phyloP scores from a whole-genome alignment of 2,888 invertebrate species.

The Syrphus vitripennis region DNA sequence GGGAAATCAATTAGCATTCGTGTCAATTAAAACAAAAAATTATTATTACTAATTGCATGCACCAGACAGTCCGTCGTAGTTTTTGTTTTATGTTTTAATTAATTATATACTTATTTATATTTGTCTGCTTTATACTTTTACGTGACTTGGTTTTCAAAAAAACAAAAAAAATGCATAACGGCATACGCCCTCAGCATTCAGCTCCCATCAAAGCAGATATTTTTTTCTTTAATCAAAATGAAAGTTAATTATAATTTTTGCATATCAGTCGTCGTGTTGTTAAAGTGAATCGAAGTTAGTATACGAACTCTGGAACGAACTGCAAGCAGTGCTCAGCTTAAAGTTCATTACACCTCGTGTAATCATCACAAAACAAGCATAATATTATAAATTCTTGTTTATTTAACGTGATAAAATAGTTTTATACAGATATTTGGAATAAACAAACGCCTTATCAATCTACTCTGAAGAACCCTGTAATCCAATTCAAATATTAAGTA shows the following conservation, averaged over 20 bases:
- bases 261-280: slow-evolving; percentile 27
- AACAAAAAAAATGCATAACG: slow-evolving; percentile 35
- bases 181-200: slow-evolving; percentile 39
- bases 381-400: not conserved
- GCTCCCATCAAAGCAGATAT: not conserved
- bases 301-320: slow-evolving; percentile 6
- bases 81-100: slow-evolving; percentile 6
- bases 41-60: slow-evolving; percentile 49
- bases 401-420: slow-evolving; percentile 6
- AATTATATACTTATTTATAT: slow-evolving; percentile 12
- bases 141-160: slow-evolving; percentile 45
- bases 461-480: not conserved
- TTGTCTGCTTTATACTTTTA: slow-evolving; percentile 34
- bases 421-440: not conserved
- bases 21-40: slow-evolving; percentile 31
- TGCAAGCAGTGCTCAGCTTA: not conserved
- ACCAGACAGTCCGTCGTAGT: not conserved
- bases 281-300: slow-evolving; percentile 2
- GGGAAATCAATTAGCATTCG: slow-evolving; percentile 43
- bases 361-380: slow-evolving; percentile 6
- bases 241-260: slow-evolving; percentile 29
- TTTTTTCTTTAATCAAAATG: slow-evolving; percentile 3
- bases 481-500: slow-evolving; percentile 2
- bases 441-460: slow-evolving; percentile 8
- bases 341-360: slow-evolving; percentile 47